phyloP scores from a whole-genome alignment of 2,888 invertebrate genomes.

The Maniola hyperantus region DNA sequence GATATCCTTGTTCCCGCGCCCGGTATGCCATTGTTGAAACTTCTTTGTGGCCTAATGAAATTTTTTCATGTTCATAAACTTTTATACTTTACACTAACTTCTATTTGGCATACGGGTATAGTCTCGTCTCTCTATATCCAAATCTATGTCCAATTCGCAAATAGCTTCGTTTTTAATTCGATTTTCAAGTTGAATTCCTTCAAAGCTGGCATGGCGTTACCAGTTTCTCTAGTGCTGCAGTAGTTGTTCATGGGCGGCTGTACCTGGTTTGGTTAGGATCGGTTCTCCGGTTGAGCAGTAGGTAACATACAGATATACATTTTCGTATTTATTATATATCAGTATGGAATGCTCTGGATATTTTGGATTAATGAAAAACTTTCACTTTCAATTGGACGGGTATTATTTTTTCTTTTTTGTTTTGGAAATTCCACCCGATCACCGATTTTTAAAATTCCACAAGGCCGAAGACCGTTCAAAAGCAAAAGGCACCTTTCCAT shows the following conservation, averaged over 20 bases:
- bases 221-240: neutral
- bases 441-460: too few species aligned
- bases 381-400: too few species aligned
- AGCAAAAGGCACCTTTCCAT: neutral
- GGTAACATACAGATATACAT: too few species aligned
- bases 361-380: too few species aligned
- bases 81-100: neutral
- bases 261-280: too few species aligned
- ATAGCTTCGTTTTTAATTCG: neutral
- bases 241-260: too few species aligned
- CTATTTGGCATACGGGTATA: too few species aligned
- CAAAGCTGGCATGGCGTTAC: neutral
- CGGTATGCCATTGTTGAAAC: conserved; percentile 50
- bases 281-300: too few species aligned
- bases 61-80: neutral
- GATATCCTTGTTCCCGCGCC: conserved; percentile 76
- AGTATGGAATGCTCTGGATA: too few species aligned
- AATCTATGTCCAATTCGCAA: neutral
- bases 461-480: neutral
- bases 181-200: neutral
- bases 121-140: neutral
- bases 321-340: too few species aligned
- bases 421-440: too few species aligned
- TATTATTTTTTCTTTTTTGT: too few species aligned
- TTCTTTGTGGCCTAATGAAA: conserved; percentile 13